These are phyloP conservation scores for Zosterops pallidus DNA, from an alignment of 2,113 vertebrate species.

Conservation along the genomic window DNA sequence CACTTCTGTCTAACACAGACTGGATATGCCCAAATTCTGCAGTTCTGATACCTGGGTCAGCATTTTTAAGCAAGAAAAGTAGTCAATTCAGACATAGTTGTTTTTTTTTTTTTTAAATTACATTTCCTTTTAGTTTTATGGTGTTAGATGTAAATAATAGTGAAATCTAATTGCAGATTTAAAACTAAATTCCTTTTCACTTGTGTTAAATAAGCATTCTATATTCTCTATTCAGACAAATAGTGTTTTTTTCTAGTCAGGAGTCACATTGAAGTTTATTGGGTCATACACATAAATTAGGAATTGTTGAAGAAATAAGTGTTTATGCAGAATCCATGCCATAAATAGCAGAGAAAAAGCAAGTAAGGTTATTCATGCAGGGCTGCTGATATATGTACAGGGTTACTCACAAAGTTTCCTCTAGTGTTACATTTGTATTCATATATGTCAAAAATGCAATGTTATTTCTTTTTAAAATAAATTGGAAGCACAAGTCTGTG, in stretches of 20 bases:
- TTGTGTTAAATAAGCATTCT: not conserved
- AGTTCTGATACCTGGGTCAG: not conserved
- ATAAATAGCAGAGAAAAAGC: slow-evolving; percentile 27
- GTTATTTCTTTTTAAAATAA: slow-evolving; percentile 69
- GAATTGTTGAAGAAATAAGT: slow-evolving; percentile 38
- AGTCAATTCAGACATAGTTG: not conserved
- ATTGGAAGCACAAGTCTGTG: slow-evolving; percentile 59
- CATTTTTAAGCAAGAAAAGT: not conserved
- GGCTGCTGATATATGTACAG: slow-evolving; percentile 9
- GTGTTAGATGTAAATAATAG: not conserved
- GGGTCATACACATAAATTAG: not conserved
- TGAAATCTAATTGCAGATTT: not conserved
- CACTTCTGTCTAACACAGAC: not conserved
- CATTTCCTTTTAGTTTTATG: not conserved
- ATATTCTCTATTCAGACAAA: not conserved
- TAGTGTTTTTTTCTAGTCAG: not conserved
- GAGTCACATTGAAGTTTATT: not conserved
- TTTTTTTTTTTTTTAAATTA: not conserved
- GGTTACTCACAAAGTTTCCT: slow-evolving; percentile 53
- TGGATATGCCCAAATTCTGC: not conserved
- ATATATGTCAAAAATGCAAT: slow-evolving; percentile 61
- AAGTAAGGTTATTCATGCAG: slow-evolving; percentile 24
- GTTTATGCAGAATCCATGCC: slow-evolving; percentile 18
- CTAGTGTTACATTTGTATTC: slow-evolving; percentile 66
- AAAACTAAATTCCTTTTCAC: slow-evolving; percentile 1